These are phyloP conservation scores for Acipenser oxyrinchus DNA, from an alignment of 2,797 vertebrate genomes.

Conservation along the genomic window DNA sequence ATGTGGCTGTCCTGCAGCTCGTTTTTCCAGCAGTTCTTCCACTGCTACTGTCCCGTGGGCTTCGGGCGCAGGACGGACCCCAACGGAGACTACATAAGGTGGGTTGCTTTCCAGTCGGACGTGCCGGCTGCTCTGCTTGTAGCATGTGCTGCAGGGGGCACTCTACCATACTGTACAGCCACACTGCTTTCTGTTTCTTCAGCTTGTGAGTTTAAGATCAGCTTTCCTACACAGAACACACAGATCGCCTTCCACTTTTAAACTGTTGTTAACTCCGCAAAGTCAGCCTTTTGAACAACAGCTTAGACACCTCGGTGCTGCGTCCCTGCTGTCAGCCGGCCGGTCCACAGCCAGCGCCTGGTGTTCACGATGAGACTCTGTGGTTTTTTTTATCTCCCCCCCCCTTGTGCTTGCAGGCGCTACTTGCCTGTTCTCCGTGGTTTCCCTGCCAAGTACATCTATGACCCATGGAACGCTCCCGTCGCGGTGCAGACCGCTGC, in stretches of 20 bases:
- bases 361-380: constrained; percentile 21
- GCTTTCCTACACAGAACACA: not conserved
- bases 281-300: not conserved
- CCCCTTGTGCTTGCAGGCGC: constrained; percentile 57
- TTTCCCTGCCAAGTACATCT: constrained; percentile 67
- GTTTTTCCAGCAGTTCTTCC: constrained; percentile 39
- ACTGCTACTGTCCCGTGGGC: constrained; percentile 37
- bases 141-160: constrained; percentile 13
- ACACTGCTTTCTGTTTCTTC: not conserved
- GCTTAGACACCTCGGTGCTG: not conserved
- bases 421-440: constrained; percentile 65
- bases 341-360: constrained; percentile 9
- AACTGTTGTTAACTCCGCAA: too few relatives aligned
- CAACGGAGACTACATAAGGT: constrained; percentile 37
- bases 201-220: too few relatives aligned
- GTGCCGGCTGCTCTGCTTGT: not conserved
- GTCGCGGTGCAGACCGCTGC: constrained; percentile 55
- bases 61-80: constrained; percentile 35
- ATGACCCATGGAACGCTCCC: constrained; percentile 67
- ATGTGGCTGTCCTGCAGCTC: constrained; percentile 41
- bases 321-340: not conserved
- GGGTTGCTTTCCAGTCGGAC: constrained; percentile 3
- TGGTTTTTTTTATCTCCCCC: constrained; percentile 29
- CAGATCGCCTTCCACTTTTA: constrained; percentile 11
- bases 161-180: not conserved